Evolutionary conservation across 2,888 invertebrate species (phyloP).

Genomic region (Epinotia demarniana): DNA sequence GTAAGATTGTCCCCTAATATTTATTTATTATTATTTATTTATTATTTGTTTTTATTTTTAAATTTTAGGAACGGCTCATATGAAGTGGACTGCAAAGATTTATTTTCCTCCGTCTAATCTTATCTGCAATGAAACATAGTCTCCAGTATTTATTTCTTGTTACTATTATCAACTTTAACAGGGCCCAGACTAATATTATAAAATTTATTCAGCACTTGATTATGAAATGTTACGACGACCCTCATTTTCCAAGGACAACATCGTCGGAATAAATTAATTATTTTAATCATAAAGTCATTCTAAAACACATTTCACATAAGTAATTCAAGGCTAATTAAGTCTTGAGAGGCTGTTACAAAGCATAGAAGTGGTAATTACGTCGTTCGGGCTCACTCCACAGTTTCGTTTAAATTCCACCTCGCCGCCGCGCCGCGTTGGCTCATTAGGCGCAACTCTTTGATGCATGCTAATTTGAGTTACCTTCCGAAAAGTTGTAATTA

Average conservation of each 20-base stretch:
- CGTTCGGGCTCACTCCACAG: slow-evolving; percentile 58
- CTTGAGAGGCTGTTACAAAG: slow-evolving; percentile 67
- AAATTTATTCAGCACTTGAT: neutral
- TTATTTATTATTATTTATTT: too few relatives aligned
- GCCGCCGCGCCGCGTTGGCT: slow-evolving; percentile 58
- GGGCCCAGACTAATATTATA: neutral
- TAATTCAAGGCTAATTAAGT: slow-evolving; percentile 75
- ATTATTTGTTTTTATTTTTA: too few relatives aligned
- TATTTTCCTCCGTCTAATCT: too few relatives aligned
- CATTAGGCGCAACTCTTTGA: slow-evolving; percentile 71
- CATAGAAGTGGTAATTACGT: slow-evolving; percentile 73
- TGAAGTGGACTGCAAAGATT: too few relatives aligned
- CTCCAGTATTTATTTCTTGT: neutral
- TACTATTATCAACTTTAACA: neutral
- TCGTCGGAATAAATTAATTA: slow-evolving; percentile 25
- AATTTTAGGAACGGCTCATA: too few relatives aligned
- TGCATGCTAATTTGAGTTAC: slow-evolving; percentile 69
- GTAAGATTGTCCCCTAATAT: too few relatives aligned
- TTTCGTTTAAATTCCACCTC: slow-evolving; percentile 77
- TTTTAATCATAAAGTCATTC: slow-evolving; percentile 45
- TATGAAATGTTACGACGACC: neutral
- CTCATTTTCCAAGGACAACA: slow-evolving; percentile 9
- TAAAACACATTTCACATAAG: slow-evolving; percentile 57
- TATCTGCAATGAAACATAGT: too few relatives aligned
- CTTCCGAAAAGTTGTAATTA: slow-evolving; percentile 57